phyloP scores from a whole-genome alignment of 2,113 vertebrate genomes.

The Turdus rufiventris region DNA sequence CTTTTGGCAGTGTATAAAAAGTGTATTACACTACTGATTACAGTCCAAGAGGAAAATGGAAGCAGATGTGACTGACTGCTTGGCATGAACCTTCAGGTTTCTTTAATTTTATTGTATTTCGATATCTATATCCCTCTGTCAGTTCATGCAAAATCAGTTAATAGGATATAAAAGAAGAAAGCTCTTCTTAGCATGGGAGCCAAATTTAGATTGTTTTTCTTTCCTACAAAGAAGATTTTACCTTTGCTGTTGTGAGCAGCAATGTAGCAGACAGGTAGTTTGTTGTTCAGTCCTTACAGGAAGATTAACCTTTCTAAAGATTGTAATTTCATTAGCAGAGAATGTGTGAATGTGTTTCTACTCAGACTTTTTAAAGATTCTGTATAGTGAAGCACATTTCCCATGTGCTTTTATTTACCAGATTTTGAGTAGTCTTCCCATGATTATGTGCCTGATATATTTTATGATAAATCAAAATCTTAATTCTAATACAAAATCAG shows the following conservation, averaged over 20 bases:
- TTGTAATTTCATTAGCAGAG: background rate
- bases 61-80: background rate
- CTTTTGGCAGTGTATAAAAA: background rate
- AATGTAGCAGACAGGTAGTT: background rate
- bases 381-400: background rate
- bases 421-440: background rate
- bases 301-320: background rate
- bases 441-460: background rate
- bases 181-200: background rate
- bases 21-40: background rate
- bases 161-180: background rate
- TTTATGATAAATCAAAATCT: background rate
- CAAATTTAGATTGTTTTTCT: background rate
- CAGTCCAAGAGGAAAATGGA: background rate
- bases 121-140: background rate
- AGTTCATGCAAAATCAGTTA: background rate
- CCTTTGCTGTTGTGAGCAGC: background rate
- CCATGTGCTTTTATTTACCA: background rate
- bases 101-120: background rate
- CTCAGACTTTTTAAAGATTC: background rate
- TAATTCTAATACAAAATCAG: background rate
- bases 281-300: background rate
- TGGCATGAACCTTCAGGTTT: background rate
- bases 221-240: background rate
- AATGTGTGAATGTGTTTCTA: background rate